phyloP scores from a whole-genome alignment of 2,797 vertebrate genomes.

The Enteromius radiatus region DNA sequence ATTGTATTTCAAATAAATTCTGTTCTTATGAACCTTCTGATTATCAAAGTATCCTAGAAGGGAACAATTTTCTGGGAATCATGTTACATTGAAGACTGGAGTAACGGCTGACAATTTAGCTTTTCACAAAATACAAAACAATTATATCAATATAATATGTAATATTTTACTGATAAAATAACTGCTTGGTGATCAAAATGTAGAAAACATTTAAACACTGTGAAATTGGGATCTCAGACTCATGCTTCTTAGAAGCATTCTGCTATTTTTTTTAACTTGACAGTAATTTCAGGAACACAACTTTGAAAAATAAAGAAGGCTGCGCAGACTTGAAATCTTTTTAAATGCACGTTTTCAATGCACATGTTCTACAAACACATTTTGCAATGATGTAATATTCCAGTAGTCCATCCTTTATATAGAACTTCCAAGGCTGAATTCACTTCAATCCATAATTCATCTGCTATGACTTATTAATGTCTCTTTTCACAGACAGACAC shows the following conservation, averaged over 20 bases:
- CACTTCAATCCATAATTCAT: slow-evolving; percentile 59
- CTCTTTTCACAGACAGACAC: slow-evolving; percentile 62
- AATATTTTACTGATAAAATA: not conserved
- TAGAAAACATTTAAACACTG: not conserved
- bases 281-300: not conserved
- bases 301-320: not conserved
- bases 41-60: not conserved
- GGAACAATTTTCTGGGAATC: not conserved
- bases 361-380: slow-evolving; percentile 4
- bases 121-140: no score
- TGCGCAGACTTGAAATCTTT: not conserved
- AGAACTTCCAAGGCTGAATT: slow-evolving; percentile 39
- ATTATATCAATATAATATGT: not conserved
- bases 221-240: not conserved
- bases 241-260: not conserved
- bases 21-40: not conserved
- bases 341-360: not conserved
- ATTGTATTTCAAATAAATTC: not conserved
- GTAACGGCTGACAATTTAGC: not conserved
- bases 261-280: not conserved
- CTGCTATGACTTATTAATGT: slow-evolving; percentile 43
- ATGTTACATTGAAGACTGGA: not conserved
- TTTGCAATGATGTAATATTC: slow-evolving; percentile 32
- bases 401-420: slow-evolving; percentile 22
- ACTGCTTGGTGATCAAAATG: not conserved